Evolutionary conservation across 2,797 vertebrate genomes (phyloP), one percentile per base, ranked within the genome.

Genomic region (Artibeus jamaicensis): DNA sequence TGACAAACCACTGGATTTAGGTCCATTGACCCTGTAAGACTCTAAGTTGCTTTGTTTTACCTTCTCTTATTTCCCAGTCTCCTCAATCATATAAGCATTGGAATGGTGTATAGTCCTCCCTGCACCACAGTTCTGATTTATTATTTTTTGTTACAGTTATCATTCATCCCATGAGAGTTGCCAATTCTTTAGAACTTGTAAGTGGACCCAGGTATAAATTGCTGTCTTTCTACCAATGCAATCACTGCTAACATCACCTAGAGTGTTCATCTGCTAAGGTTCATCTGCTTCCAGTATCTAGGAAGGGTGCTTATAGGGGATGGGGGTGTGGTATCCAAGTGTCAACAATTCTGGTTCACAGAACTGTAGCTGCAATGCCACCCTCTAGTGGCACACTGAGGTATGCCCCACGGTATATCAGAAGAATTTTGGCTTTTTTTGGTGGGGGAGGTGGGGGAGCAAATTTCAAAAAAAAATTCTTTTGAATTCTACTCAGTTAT

Each of bases 321-420:
- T 21, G 9, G 21, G 32, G 18, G 24, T 70, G 5, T 59, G 21
- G 14, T 10, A 26, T 6, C 11, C 12, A 26, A 19, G 19, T 15
- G 12, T 65, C 67, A 65, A 46, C 6, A 67, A 0, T 68, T 53
- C 34, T 74, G 39, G 21, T 19, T 85, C 65, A 34, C 4, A 18
- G 32, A 39, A 62, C 59, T 9, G 6, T 9, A 88, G 39, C 37
- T 85, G 26, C 79, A 94, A 71, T 84, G 70, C 55, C 71, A 39
- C 86, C 89, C 93, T 86, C 94, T 97, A 82, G 86, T 48, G 95
- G 76, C 70, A 50, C 7, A 62, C 6, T 16, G 24, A 57, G 34
- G 79, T 81, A 89, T 39, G 16, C 34, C 46, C 34, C 46, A 91
- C 42, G 11, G 6, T 32, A 24, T 15, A 26, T 48, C 67, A 44